Evolutionary conservation across 2,888 invertebrate species (phyloP).

Genomic region (Crocallis elinguaria): DNA sequence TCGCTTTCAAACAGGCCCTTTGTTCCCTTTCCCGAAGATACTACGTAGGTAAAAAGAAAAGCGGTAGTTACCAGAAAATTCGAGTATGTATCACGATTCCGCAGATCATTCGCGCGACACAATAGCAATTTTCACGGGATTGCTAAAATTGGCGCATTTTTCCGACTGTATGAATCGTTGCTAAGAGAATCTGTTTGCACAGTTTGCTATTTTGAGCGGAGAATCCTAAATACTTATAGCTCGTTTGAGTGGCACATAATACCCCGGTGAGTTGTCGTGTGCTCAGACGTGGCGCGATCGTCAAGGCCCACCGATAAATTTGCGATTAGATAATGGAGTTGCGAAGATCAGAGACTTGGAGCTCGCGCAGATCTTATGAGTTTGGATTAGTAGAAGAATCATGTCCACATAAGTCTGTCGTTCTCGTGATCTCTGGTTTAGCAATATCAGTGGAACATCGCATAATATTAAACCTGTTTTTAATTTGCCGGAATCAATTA

Average conservation of each 20-base stretch:
- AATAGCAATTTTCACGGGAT: slow-evolving; percentile 1
- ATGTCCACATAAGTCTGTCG: not conserved
- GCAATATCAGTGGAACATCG: too few species aligned
- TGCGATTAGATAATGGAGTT: slow-evolving; percentile 51
- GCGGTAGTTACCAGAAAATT: not conserved
- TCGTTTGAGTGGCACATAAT: slow-evolving; percentile 28
- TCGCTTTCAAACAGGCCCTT: not conserved
- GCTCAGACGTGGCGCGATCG: slow-evolving; percentile 37
- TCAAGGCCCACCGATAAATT: slow-evolving; percentile 50
- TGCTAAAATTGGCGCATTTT: slow-evolving; percentile 14
- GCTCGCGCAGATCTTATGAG: slow-evolving; percentile 30
- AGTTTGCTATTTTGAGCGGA: slow-evolving; percentile 40
- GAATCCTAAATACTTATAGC: slow-evolving; percentile 39
- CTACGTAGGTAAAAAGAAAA: not conserved
- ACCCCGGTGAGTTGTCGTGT: slow-evolving; percentile 10
- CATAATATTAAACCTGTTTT: too few species aligned
- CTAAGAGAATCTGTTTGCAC: slow-evolving; percentile 12
- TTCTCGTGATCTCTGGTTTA: too few species aligned
- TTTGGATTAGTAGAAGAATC: not conserved
- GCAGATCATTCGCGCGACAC: not conserved
- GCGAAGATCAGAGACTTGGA: slow-evolving; percentile 11
- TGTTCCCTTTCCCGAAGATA: not conserved
- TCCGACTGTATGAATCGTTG: slow-evolving; percentile 8
- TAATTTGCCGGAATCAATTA: too few species aligned
- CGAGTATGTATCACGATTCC: not conserved